Evolutionary conservation across 2,797 vertebrate genomes (phyloP).

Genomic region (Ceryle rudis): DNA sequence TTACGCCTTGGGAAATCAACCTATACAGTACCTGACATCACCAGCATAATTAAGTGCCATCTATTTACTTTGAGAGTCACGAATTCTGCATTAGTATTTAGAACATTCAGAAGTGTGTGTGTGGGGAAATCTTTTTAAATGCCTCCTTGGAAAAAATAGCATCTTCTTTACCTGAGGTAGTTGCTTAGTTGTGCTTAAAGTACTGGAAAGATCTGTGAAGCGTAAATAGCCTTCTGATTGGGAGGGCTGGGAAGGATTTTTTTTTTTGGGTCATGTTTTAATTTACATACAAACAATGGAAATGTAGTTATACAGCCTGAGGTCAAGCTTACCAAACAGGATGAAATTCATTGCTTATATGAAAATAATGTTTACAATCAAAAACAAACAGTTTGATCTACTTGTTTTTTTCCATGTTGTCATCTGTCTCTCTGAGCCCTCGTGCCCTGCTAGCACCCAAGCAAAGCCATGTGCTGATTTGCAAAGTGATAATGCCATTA

Average conservation of each 20-base stretch:
- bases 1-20: slow-evolving; percentile 96
- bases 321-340: slow-evolving; percentile 68
- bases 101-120: slow-evolving; percentile 64
- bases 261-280: slow-evolving; percentile 1
- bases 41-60: slow-evolving; percentile 80
- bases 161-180: slow-evolving; percentile 64
- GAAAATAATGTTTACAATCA: slow-evolving; percentile 68
- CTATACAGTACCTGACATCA: slow-evolving; percentile 84
- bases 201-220: slow-evolving; percentile 72
- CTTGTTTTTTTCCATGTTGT: slow-evolving; percentile 61
- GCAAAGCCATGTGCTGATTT: slow-evolving; percentile 76
- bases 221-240: slow-evolving; percentile 36
- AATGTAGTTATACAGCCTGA: slow-evolving; percentile 11
- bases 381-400: slow-evolving; percentile 59
- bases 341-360: slow-evolving; percentile 56
- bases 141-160: slow-evolving; percentile 52
- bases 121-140: slow-evolving; percentile 26
- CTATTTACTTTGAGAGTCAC: slow-evolving; percentile 80
- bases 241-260: neutral
- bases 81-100: slow-evolving; percentile 79
- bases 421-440: slow-evolving; percentile 65
- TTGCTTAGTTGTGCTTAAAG: slow-evolving; percentile 77
- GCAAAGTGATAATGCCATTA: slow-evolving; percentile 77
- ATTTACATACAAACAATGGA: slow-evolving; percentile 68
- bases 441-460: slow-evolving; percentile 67